phyloP scores from a whole-genome alignment of 2,113 vertebrate species.

The Cepphus grylle region DNA sequence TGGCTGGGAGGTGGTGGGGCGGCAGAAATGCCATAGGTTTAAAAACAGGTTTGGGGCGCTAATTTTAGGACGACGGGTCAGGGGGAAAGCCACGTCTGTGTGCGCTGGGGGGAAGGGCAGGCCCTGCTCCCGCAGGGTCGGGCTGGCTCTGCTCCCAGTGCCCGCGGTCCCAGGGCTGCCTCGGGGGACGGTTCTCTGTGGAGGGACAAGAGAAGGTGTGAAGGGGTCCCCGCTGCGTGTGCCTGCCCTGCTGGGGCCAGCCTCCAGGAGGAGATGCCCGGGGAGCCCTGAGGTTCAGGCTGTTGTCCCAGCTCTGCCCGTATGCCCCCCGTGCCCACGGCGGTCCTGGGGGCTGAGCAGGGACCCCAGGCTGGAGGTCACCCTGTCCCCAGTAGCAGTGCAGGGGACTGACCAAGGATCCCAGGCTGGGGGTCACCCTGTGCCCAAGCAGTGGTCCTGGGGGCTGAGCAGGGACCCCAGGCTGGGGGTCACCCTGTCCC shows the following conservation, averaged over 20 bases:
- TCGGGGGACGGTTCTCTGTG: accelerated
- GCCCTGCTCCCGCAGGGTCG: neutral
- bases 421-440: neutral
- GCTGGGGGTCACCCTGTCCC: neutral
- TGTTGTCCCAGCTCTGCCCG: neutral
- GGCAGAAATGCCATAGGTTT: neutral
- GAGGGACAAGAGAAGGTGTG: neutral
- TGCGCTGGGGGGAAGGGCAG: neutral
- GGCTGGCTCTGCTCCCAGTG: neutral
- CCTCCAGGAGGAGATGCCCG: neutral
- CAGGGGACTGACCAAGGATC: too few relatives aligned
- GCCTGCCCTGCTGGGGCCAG: neutral
- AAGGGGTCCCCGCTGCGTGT: neutral
- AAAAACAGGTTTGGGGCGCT: neutral
- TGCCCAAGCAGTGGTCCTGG: neutral
- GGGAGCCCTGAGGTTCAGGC: neutral
- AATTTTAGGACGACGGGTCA: neutral
- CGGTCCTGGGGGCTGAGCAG: neutral
- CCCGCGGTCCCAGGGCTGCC: neutral
- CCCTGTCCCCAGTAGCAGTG: too few relatives aligned
- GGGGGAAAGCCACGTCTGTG: neutral
- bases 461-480: neutral
- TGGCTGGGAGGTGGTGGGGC: neutral
- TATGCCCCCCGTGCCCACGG: neutral
- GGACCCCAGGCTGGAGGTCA: neutral